Evolutionary conservation across 2,113 vertebrate genomes (phyloP), one percentile per base, ranked within the genome.

Genomic region (Oncorhynchus gorbuscha): DNA sequence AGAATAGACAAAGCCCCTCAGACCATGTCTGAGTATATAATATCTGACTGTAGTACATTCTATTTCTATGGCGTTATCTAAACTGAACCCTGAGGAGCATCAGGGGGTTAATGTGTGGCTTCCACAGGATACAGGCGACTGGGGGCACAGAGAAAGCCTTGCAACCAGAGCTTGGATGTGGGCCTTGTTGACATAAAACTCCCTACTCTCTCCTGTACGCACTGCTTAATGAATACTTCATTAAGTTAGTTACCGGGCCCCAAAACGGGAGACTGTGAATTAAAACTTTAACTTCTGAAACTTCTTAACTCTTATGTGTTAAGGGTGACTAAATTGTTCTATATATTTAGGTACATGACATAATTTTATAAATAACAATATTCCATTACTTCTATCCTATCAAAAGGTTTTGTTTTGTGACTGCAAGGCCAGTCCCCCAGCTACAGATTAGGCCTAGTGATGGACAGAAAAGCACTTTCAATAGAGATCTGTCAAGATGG

Each of bases 111-210:
- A 92, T 92, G 82, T 91, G 89, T 89, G 86, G 90, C 88, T 86
- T 92, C 89, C 88, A 80, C 69, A 76, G 81, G 72, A 89, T 84
- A 85, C 84, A 45, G 7, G 8, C 7, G 8, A 1, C 2, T 9
- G 39, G 71, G 83, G 81, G 90, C 89, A 92, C 90, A 55, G 88
- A 90, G 90, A 89, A 84, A 45, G 78, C 22, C 39, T 45, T 89
- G 89, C 90, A 91, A 92, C 85, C 79, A 69, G 87, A 93, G 89
- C 83, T 79, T 80, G 39, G 80, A 87, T 85, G 80, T 83, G 64
- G 74, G 82, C 83, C 89, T 86, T 89, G 86, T 93, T 94, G 89
- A 93, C 89, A 92, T 87, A 92, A 90, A 89, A 81, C 74, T 80
- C 79, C 77, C 72, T 80, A 77, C 83, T 89, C 79, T 80, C 81